phyloP scores from a whole-genome alignment of 2,888 invertebrate species.

The Nematopogon swammerdamellus region DNA sequence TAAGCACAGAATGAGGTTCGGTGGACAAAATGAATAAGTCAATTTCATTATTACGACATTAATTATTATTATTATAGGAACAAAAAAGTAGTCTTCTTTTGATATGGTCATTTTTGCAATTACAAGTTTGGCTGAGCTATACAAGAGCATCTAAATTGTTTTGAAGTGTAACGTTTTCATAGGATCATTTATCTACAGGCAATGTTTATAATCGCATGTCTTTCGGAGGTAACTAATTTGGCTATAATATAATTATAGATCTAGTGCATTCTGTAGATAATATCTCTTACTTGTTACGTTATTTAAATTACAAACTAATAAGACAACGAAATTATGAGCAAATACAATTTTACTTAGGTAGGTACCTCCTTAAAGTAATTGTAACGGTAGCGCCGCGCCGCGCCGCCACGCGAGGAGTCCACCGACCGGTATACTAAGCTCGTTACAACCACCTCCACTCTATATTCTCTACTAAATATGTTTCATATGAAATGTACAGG shows the following conservation, averaged over 20 bases:
- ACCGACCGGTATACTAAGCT: too few relatives aligned
- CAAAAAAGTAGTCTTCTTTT: background rate
- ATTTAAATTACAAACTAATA: background rate
- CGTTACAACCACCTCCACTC: too few relatives aligned
- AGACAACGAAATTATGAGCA: background rate
- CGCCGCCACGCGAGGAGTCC: too few relatives aligned
- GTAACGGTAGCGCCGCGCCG: background rate
- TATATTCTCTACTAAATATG: conserved; percentile 1
- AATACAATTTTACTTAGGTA: background rate
- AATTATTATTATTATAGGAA: background rate
- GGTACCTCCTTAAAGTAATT: background rate
- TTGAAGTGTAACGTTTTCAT: too few relatives aligned
- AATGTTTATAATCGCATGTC: background rate
- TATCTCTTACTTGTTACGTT: background rate
- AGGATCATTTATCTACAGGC: background rate
- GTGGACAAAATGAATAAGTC: background rate
- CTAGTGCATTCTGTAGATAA: background rate
- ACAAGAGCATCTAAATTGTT: background rate
- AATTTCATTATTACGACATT: background rate
- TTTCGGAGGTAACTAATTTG: background rate
- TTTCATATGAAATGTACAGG: background rate
- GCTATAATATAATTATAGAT: background rate
- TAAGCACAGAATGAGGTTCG: background rate
- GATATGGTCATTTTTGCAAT: background rate
- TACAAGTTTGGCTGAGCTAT: background rate